A percentile compares a stretch with the other conserved stretches of the same genome.
Conservation (phyloP, 2,888 invertebrate species). For the Agrochola macilenta region DNA sequence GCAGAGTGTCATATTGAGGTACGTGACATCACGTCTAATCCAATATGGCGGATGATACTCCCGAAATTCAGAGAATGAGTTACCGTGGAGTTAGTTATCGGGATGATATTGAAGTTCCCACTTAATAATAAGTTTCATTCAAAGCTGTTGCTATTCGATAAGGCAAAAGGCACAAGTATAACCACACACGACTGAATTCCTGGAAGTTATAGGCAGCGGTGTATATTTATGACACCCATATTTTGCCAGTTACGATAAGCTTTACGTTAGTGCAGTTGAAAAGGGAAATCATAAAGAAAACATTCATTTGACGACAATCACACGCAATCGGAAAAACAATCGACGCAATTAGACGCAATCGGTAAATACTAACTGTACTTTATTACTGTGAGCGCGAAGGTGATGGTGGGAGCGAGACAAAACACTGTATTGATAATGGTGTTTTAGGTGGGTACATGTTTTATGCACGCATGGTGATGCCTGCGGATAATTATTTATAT, state of each 20-base stretch:
- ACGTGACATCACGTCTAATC: conserved; percentile 57
- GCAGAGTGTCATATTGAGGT: conserved; percentile 50
- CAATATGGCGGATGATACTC: conserved; percentile 36
- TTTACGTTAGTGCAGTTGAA: background rate
- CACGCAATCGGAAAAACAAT: too few species aligned
- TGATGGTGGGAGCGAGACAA: too few species aligned
- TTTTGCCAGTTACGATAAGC: background rate
- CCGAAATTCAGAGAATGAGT: conserved; percentile 13
- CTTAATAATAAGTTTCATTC: background rate
- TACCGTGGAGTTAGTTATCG: conserved; percentile 6
- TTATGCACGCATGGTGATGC: too few species aligned
- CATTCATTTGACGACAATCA: too few species aligned
- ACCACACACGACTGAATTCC: background rate
- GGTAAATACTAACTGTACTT: too few species aligned
- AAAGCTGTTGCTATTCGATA: background rate
- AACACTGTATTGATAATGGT: too few species aligned
- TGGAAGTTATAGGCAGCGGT: background rate
- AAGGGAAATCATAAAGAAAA: background rate
- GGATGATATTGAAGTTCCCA: background rate
- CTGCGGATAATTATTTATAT: too few species aligned
- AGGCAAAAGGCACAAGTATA: background rate
- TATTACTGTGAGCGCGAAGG: too few species aligned
- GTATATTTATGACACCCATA: background rate
- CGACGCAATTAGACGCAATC: too few species aligned
- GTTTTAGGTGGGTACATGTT: too few species aligned